These are phyloP conservation scores for Polietes domitor DNA, from an alignment of 2,888 invertebrate species.

Conservation along the genomic window DNA sequence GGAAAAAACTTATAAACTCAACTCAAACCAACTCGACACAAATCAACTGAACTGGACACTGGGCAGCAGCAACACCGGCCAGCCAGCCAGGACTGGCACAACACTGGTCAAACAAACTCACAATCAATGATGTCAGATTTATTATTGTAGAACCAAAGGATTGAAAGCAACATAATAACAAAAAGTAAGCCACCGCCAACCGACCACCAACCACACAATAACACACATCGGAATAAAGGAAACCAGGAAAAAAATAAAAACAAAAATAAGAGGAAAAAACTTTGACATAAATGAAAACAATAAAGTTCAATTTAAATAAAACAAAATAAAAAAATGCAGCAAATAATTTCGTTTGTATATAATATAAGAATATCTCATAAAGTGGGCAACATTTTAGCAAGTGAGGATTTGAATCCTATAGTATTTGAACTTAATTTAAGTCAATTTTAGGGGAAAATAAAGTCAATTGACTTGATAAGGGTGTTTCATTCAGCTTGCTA, in stretches of 20 bases:
- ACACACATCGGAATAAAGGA: neutral
- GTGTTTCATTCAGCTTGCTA: too few species aligned
- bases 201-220: conserved; percentile 12
- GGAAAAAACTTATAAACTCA: neutral
- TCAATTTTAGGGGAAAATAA: too few species aligned
- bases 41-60: neutral
- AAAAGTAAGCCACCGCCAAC: neutral
- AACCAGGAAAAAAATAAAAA: neutral
- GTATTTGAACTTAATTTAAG: too few species aligned
- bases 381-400: too few species aligned
- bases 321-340: neutral
- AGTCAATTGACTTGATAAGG: too few species aligned
- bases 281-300: conserved; percentile 26
- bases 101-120: neutral
- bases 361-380: too few species aligned
- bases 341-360: too few species aligned
- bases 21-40: neutral
- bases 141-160: neutral
- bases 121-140: conserved; percentile 10
- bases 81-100: neutral
- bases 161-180: neutral
- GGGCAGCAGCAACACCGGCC: neutral
- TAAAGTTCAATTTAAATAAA: conserved; percentile 1
- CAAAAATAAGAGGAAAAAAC: neutral
- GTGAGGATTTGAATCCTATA: too few species aligned